These are phyloP conservation scores for Daktulosphaira vitifoliae DNA, from an alignment of 1,140 invertebrate genomes.

Conservation along the genomic window DNA sequence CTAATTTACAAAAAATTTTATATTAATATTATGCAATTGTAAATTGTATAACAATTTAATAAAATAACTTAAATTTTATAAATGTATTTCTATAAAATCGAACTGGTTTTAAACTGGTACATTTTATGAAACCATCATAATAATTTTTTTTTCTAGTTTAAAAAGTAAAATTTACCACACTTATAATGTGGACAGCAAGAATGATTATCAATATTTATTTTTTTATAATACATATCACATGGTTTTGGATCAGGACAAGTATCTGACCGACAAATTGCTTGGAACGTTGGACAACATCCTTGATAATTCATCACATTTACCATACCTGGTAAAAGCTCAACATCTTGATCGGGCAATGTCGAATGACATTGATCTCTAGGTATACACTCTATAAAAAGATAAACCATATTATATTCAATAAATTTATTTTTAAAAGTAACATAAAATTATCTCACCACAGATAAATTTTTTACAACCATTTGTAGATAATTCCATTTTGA, in stretches of 20 bases:
- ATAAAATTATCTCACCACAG: slow-evolving; percentile 50
- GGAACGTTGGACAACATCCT: slow-evolving; percentile 59
- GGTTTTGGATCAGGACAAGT: slow-evolving; percentile 50
- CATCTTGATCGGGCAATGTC: slow-evolving; percentile 43
- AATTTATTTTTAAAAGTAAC: neutral
- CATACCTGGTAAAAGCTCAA: slow-evolving; percentile 52
- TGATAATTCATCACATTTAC: slow-evolving; percentile 48
- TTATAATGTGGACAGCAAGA: slow-evolving; percentile 57
- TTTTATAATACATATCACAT: slow-evolving; percentile 53
- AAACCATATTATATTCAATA: neutral
- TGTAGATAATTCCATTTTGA: slow-evolving; percentile 9
- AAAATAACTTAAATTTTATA: too few relatives aligned
- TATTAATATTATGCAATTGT: too few relatives aligned
- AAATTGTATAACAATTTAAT: too few relatives aligned
- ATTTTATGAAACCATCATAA: too few relatives aligned
- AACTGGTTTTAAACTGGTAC: too few relatives aligned
- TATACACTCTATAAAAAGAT: slow-evolving; percentile 53
- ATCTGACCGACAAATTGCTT: slow-evolving; percentile 51
- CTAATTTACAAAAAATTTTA: neutral
- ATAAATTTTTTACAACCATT: slow-evolving; percentile 48
- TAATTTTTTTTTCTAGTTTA: too few relatives aligned
- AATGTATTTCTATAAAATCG: too few relatives aligned
- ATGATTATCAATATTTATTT: slow-evolving; percentile 43
- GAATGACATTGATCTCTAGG: slow-evolving; percentile 56
- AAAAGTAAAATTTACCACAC: slow-evolving; percentile 56